phyloP scores from a whole-genome alignment of 2,888 invertebrate genomes.

The Tholera decimalis region DNA sequence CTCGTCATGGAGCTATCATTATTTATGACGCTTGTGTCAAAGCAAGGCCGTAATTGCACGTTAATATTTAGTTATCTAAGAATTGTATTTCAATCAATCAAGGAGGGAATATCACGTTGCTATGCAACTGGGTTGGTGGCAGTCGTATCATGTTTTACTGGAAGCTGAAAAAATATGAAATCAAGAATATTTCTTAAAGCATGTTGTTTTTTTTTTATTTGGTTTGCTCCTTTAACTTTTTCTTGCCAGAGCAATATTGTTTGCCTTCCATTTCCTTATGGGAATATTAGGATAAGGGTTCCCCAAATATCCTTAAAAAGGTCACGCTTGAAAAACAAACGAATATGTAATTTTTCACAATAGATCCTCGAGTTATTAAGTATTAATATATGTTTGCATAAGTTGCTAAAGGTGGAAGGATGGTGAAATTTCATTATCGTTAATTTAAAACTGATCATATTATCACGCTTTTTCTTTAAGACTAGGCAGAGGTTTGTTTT shows the following conservation, averaged over 20 bases:
- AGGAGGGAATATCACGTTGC: no score
- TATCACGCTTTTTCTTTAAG: no score
- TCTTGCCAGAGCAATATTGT: constrained; percentile 28
- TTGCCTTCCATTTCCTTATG: constrained; percentile 46
- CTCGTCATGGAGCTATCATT: no score
- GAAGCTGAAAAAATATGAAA: no score
- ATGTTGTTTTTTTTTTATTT: constrained; percentile 10
- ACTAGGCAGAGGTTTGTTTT: no score
- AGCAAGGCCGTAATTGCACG: no score
- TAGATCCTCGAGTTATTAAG: background rate
- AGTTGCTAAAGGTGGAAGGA: background rate
- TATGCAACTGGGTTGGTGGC: no score
- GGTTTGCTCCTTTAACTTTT: constrained; percentile 16
- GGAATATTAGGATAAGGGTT: constrained; percentile 35
- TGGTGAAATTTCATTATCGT: background rate
- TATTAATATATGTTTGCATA: constrained; percentile 5
- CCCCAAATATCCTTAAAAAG: constrained; percentile 21
- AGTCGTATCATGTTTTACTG: no score
- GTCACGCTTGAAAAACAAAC: constrained; percentile 27
- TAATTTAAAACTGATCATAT: no score
- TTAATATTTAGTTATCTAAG: no score
- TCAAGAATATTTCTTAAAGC: background rate
- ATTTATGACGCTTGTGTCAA: no score
- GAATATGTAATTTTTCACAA: constrained; percentile 21
- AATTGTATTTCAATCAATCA: no score